Evolutionary conservation across 2,888 invertebrate genomes (phyloP).

Genomic region (Alsophila aescularia): DNA sequence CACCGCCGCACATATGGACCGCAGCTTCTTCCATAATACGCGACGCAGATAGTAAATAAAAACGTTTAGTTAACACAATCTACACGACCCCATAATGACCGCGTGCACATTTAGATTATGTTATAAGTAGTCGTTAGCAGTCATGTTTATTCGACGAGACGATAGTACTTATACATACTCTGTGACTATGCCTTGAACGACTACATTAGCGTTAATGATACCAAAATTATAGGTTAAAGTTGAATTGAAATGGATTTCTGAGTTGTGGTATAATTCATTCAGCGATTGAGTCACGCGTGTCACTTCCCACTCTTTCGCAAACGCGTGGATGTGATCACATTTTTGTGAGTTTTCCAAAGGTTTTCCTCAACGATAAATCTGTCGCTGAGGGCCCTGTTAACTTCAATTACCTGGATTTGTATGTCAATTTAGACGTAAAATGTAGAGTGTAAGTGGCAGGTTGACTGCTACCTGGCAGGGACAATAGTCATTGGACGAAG

Average conservation of each 20-base stretch:
- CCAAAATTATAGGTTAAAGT: slow-evolving; percentile 38
- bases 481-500: slow-evolving; percentile 51
- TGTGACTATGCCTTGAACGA: slow-evolving; percentile 42
- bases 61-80: slow-evolving; percentile 72
- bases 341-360: not conserved
- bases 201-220: slow-evolving; percentile 38
- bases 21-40: slow-evolving; percentile 74
- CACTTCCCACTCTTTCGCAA: not conserved
- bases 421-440: slow-evolving; percentile 32
- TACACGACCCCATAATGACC: slow-evolving; percentile 61
- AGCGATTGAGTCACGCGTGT: too few relatives aligned
- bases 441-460: slow-evolving; percentile 37
- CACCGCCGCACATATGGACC: slow-evolving; percentile 75
- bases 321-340: not conserved
- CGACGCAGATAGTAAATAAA: slow-evolving; percentile 72
- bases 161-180: too few relatives aligned
- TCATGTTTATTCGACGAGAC: slow-evolving; percentile 42
- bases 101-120: slow-evolving; percentile 64
- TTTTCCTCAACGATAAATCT: slow-evolving; percentile 3
- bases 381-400: slow-evolving; percentile 29
- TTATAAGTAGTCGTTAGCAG: slow-evolving; percentile 46
- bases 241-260: slow-evolving; percentile 33
- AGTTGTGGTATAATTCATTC: not conserved
- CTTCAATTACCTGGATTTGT: slow-evolving; percentile 41
- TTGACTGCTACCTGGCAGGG: slow-evolving; percentile 43